phyloP scores from a whole-genome alignment of 2,797 vertebrate genomes.

The Pelodytes ibericus region DNA sequence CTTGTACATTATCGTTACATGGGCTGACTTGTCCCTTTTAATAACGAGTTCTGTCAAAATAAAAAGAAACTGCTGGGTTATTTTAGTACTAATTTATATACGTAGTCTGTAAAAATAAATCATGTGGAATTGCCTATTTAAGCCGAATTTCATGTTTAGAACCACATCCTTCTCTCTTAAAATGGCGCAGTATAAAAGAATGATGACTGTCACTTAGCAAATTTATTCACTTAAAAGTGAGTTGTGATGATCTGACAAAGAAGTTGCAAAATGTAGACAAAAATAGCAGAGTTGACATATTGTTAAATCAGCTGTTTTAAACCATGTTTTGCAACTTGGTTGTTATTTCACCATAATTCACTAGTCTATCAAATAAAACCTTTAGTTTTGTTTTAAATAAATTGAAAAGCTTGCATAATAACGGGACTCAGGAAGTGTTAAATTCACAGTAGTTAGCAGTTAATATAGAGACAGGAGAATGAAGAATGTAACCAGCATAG shows the following conservation, averaged over 20 bases:
- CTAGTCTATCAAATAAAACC: too few species aligned
- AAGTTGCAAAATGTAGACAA: too few species aligned
- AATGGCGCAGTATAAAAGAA: too few species aligned
- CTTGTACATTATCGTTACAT: constrained; percentile 44
- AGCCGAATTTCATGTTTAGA: constrained; percentile 43
- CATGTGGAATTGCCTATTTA: constrained; percentile 72
- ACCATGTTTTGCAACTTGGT: too few species aligned
- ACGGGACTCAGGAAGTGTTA: not conserved
- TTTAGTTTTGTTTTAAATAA: not conserved
- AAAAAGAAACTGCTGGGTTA: constrained; percentile 59
- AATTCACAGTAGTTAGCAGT: not conserved
- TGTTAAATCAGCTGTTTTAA: too few species aligned
- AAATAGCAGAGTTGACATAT: too few species aligned
- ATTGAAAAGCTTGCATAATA: not conserved
- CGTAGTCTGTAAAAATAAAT: constrained; percentile 63
- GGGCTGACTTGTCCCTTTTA: constrained; percentile 8
- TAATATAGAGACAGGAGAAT: too few species aligned
- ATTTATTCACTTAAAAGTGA: too few species aligned
- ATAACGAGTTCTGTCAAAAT: constrained; percentile 30
- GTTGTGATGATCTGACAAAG: too few species aligned
- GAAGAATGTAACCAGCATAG: not conserved
- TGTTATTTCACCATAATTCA: too few species aligned
- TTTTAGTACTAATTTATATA: constrained; percentile 69
- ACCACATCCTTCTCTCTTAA: constrained; percentile 10
- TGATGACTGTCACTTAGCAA: too few species aligned